Percentiles rank a stretch among this genome's conserved stretches.
These are phyloP conservation scores for Atta texana DNA, from an alignment of 1,140 invertebrate genomes.

Conservation along the genomic window DNA sequence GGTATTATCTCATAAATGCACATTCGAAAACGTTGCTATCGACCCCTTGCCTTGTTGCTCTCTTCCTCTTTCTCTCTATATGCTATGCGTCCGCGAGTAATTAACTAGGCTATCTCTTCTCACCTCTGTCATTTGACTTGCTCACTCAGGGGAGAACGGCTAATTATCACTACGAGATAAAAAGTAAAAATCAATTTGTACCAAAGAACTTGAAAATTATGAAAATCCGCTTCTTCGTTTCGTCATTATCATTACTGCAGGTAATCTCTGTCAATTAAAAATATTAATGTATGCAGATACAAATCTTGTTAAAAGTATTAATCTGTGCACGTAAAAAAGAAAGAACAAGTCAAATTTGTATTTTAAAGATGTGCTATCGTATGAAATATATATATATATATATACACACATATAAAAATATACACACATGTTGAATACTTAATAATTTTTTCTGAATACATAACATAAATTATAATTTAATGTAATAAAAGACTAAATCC, in stretches of 20 bases:
- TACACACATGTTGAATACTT: not conserved
- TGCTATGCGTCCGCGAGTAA: constrained; percentile 54
- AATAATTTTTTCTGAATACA: not conserved
- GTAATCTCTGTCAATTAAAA: constrained; percentile 12
- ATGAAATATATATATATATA: too few species aligned
- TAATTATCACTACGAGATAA: constrained; percentile 59
- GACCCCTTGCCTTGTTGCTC: constrained; percentile 9
- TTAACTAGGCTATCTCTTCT: constrained; percentile 66
- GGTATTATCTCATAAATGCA: constrained; percentile 71
- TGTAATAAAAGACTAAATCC: not conserved
- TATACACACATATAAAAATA: not conserved
- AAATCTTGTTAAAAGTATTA: too few species aligned
- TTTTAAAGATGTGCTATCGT: not conserved
- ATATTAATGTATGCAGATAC: not conserved
- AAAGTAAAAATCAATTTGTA: constrained; percentile 23
- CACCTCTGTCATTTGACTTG: constrained; percentile 46
- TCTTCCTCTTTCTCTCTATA: constrained; percentile 1
- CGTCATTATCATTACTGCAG: not conserved
- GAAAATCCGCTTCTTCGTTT: not conserved
- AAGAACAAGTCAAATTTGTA: too few species aligned
- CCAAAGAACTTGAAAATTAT: not conserved
- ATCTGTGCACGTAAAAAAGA: not conserved
- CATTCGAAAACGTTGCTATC: constrained; percentile 68
- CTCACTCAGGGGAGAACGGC: constrained; percentile 26
- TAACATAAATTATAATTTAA: not conserved